Evolutionary conservation across 2,888 invertebrate species (phyloP), one percentile per base, ranked within the genome.

Genomic region (Stenotaenia linearis): DNA sequence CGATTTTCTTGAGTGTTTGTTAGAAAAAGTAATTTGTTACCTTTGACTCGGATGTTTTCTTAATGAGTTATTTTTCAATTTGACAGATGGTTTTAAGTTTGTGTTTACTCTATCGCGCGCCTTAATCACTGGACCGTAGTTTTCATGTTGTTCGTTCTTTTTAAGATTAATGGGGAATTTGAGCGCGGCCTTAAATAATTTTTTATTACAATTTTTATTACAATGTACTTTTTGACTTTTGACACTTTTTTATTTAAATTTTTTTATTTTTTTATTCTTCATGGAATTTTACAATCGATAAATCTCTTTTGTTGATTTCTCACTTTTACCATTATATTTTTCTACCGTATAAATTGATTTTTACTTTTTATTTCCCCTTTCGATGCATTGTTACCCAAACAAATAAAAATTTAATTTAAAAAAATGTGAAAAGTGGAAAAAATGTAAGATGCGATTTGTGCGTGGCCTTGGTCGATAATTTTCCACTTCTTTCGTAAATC

Each of bases 21-120:
- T n/a, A 56, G 21, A 6, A 56, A 69, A 28, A 69, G n/a, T 12
- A 69, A 28, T 25, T 69, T 69, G 69, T 25, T 4, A 69, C 69
- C 28, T 25, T 10, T 28, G 69, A 25, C 28, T n/a, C n/a, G n/a
- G n/a, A 18, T 50, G 50, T 69, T 25, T 28, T 69, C 69, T 28
- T n/a, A 15, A 12, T 7, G 23, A 12, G 23, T 69, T 69, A 28
- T 69, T 69, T 28, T 28, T 15, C 28, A 25, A 28, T 69, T 69
- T 69, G 69, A 69, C 69, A 69, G 69, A 69, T 69, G 69, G 69
- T 69, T n/a, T n/a, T 23, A 69, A 10, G 69, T 28, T 69, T 28
- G 25, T 69, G 23, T 69, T 50, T 50, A 18, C 50, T 50, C 18
- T 50, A 18, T 50, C 50, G 45, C 45, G 15, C 40, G 12, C 32